Evolutionary conservation across 1,140 invertebrate species (phyloP), one percentile per base, ranked within the genome.

Genomic region (Trichogramma pretiosum): DNA sequence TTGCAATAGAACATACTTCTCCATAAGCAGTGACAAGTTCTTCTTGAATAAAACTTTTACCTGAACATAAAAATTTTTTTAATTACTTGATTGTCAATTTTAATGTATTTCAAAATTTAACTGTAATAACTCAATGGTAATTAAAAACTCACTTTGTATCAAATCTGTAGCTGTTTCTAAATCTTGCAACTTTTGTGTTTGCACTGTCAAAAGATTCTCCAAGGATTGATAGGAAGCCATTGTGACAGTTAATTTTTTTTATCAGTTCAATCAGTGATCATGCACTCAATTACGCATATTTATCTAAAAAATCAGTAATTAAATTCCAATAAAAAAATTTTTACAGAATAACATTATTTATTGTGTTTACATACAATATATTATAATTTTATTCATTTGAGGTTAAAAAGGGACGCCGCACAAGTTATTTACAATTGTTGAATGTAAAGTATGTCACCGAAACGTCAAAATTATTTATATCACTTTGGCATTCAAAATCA

Each of bases 41-140:
- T 16, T 56, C 54, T 9, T 57, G 48, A 14, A 59, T 30, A 28
- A 19, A 22, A 26, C 50, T 39, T 28, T 61, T 60, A 44, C 42
- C 61, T 63, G 7, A 11, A 55, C 36, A 11, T 43, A n/a, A 43
- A 32, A 18, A 51, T 45, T 38, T 40, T 23, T 24, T 7, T 40
- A 24, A 24, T 4, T 17, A 37, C 14, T 10, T 17, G 21, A 8
- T 18, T 8, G n/a, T 30, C 7, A 30, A 13, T 8, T 30, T 8
- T 8, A 30, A 30, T 34, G 16, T 34, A 34, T 32, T 13, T 21
- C 18, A 30, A 43, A 11, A 43, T 2, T 13, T 19, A 3, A 19
- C 8, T 18, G 24, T 43, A 30, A 28, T 3, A 30, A 32, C 26
- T n/a, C 26, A 7, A 28, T 28, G 24, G 24, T 28, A 28, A 11